Percentiles rank a stretch among this genome's conserved stretches.
These are phyloP conservation scores for Parazoanthus atlanticus DNA, from an alignment of 92 coral and sea anemone species.

Conservation along the genomic window DNA sequence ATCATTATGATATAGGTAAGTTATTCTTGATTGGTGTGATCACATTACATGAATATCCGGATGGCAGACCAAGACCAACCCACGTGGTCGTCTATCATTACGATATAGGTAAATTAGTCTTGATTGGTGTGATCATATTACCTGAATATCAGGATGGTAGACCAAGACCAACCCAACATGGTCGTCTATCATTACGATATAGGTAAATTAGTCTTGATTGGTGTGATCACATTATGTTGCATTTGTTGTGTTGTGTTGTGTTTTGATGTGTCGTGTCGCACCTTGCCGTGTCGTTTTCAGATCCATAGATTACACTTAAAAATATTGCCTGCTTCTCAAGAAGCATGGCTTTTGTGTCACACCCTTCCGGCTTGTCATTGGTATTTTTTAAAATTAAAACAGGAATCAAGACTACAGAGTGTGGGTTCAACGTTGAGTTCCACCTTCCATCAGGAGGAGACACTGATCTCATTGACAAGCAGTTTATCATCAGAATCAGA, in stretches of 20 bases:
- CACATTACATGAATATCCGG: not conserved
- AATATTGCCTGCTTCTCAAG: not conserved
- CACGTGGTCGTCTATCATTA: conserved; percentile 60
- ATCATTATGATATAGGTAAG: conserved; percentile 70
- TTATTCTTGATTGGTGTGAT: not conserved
- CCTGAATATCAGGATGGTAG: conserved; percentile 49
- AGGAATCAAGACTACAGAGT: conserved; percentile 61
- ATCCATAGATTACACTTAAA: not conserved
- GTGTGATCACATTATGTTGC: too few species aligned
- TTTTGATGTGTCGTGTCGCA: not conserved
- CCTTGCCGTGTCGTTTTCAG: not conserved
- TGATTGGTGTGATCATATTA: too few species aligned
- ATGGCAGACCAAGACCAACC: conserved; percentile 78
- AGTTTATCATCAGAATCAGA: conserved; percentile 63
- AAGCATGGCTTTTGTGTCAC: too few species aligned
- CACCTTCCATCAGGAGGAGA: conserved; percentile 82
- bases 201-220: conserved; percentile 44
- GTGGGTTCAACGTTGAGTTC: conserved; percentile 65
- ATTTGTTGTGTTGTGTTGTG: not conserved
- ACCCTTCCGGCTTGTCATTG: too few species aligned
- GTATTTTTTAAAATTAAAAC: not conserved
- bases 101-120: conserved; percentile 60
- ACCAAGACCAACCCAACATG: conserved; percentile 77
- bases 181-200: conserved; percentile 64
- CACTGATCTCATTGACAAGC: conserved; percentile 76